A percentile compares a stretch with the other conserved stretches of the same genome.
Conservation (phyloP, 2,797 vertebrate genomes). For the Arctocebus calabarensis region DNA sequence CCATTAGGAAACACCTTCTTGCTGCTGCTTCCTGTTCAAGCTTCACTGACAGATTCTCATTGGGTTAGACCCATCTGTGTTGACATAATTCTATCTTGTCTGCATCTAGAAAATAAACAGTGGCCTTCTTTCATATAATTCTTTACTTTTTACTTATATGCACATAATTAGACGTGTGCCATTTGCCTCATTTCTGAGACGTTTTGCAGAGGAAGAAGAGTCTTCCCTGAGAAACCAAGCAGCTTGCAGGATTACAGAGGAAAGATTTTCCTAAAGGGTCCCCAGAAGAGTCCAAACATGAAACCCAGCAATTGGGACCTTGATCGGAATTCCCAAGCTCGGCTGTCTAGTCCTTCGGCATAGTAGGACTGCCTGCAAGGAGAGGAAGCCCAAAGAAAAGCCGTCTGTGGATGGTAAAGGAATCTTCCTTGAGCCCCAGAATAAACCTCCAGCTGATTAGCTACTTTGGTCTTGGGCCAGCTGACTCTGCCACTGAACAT, state of each 20-base stretch:
- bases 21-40: neutral
- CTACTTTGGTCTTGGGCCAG: constrained; percentile 58
- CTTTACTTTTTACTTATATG: neutral
- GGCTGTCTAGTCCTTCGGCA: neutral
- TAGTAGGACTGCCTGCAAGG: neutral
- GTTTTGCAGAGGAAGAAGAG: neutral
- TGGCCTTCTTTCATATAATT: neutral
- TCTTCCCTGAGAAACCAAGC: neutral
- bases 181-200: neutral
- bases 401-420: neutral
- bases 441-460: constrained; percentile 33
- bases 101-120: constrained; percentile 30
- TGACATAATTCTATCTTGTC: neutral
- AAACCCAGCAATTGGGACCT: neutral
- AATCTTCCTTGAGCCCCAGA: constrained; percentile 5
- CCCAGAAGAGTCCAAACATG: neutral
- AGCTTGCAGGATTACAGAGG: neutral
- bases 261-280: neutral
- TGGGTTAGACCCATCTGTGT: neutral
- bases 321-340: neutral
- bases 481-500: constrained; percentile 27
- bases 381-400: neutral
- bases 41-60: neutral
- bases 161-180: neutral
- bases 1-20: neutral